These are phyloP conservation scores for Catalaphyllia jardinei DNA, from an alignment of 64 coral and sea anemone species.

Conservation along the genomic window DNA sequence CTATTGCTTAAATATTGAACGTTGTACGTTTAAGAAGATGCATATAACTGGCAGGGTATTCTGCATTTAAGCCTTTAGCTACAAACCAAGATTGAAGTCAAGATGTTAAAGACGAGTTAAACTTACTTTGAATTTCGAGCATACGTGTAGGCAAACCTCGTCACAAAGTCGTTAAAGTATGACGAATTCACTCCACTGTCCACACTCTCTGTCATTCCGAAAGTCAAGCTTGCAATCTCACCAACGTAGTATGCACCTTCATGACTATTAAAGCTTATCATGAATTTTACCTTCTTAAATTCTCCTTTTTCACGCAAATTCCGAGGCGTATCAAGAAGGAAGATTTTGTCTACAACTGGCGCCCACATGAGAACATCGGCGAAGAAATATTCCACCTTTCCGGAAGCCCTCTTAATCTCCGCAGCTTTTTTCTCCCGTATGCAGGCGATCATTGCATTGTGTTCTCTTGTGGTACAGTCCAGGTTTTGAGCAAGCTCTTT, in stretches of 20 bases:
- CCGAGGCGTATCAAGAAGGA: conserved; percentile 56
- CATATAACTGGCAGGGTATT: too few species aligned
- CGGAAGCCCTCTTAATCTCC: background rate
- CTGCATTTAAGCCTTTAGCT: too few species aligned
- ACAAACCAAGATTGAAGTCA: too few species aligned
- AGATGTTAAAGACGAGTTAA: background rate
- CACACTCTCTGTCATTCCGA: background rate
- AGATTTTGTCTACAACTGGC: conserved; percentile 53
- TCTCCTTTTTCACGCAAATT: conserved; percentile 40
- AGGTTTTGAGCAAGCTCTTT: background rate
- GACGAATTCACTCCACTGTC: background rate
- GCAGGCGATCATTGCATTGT: background rate
- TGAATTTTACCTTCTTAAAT: conserved; percentile 40
- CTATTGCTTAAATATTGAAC: too few species aligned
- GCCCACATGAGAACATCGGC: background rate
- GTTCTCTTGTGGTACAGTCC: background rate
- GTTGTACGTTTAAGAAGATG: too few species aligned
- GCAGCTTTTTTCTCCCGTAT: background rate
- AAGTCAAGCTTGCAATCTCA: background rate
- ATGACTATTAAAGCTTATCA: conserved; percentile 58
- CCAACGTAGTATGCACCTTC: conserved; percentile 5
- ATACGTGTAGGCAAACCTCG: background rate
- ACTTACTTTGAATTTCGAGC: background rate
- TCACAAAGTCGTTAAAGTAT: conserved; percentile 15
- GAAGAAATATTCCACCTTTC: too few species aligned